Evolutionary conservation across 1,140 invertebrate genomes (phyloP).

Genomic region (Coptotermes formosanus): DNA sequence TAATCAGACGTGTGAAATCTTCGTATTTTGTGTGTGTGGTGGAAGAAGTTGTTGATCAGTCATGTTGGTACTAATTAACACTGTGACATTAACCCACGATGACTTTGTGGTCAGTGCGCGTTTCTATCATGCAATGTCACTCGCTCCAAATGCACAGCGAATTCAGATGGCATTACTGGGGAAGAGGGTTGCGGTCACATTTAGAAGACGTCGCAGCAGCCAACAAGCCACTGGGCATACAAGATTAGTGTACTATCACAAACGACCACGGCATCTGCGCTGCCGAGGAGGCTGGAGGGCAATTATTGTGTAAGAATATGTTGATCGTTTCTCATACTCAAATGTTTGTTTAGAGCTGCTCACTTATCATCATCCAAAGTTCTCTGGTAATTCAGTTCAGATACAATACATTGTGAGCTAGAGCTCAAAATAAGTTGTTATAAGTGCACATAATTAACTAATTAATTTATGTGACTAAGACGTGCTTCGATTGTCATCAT

Average conservation of each 20-base stretch:
- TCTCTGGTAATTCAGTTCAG: no score
- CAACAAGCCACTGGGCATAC: background rate
- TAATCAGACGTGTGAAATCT: background rate
- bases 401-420: no score
- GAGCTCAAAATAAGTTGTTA: no score
- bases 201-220: conserved; percentile 22
- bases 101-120: conserved; percentile 37
- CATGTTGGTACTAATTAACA: conserved; percentile 41
- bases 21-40: background rate
- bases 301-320: background rate
- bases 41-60: background rate
- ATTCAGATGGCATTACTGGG: conserved; percentile 33
- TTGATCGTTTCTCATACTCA: background rate
- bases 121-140: conserved; percentile 37
- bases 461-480: no score
- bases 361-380: no score
- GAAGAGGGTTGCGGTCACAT: conserved; percentile 36
- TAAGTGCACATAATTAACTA: no score
- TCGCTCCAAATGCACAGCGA: conserved; percentile 25
- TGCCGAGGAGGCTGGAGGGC: background rate
- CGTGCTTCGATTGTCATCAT: no score
- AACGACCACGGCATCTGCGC: background rate
- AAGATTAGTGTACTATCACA: background rate
- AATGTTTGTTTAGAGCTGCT: no score
- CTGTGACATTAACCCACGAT: conserved; percentile 39